Percentiles rank a stretch among this genome's conserved stretches.
These are phyloP conservation scores for Ictalurus furcatus DNA, from an alignment of 2,113 vertebrate species.

Conservation along the genomic window DNA sequence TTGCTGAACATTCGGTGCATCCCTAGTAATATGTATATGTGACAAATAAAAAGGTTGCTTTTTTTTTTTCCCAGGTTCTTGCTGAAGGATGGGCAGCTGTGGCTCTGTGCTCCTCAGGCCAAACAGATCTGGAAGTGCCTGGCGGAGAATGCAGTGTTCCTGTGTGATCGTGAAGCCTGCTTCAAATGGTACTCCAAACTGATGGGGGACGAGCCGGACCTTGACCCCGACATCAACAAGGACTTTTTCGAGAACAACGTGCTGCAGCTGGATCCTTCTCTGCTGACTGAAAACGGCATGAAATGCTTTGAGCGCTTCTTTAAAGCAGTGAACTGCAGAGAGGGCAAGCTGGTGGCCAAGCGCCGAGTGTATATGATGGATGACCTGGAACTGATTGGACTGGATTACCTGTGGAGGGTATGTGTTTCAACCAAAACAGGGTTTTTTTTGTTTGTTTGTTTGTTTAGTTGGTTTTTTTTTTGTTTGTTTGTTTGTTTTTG, in stretches of 20 bases:
- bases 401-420: constrained; percentile 99
- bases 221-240: constrained; percentile 99
- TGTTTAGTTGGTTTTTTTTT: no score
- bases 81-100: constrained; percentile 96
- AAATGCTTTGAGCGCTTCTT: constrained; percentile 99
- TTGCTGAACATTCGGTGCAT: no score
- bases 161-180: constrained; percentile 98
- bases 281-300: constrained; percentile 99
- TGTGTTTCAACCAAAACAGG: constrained; percentile 55
- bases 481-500: no score
- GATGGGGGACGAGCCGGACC: constrained; percentile 98
- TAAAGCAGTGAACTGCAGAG: constrained; percentile 99
- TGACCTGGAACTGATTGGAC: constrained; percentile 96
- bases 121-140: constrained; percentile 99
- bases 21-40: no score
- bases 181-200: constrained; percentile 99
- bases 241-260: constrained; percentile 99
- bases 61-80: constrained; percentile 80
- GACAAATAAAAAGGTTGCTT: not conserved
- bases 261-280: constrained; percentile 95
- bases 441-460: not conserved
- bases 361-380: constrained; percentile 99
- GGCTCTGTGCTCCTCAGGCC: constrained; percentile 97
- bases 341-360: constrained; percentile 97
- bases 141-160: constrained; percentile 97